phyloP scores from a whole-genome alignment of 2,113 vertebrate species.

The Zingel zingel region DNA sequence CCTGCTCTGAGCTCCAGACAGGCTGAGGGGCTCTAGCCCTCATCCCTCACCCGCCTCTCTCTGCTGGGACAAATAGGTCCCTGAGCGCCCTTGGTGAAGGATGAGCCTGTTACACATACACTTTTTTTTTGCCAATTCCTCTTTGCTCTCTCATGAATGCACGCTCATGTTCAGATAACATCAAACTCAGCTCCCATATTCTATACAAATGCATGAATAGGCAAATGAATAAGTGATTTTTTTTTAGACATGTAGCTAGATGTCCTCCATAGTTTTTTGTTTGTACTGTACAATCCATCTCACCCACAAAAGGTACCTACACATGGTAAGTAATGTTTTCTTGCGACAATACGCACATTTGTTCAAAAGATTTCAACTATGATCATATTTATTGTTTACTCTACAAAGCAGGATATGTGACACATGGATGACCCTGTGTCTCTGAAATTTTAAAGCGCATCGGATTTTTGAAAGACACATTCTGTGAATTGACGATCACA shows the following conservation, averaged over 20 bases:
- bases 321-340: not conserved
- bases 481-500: not conserved
- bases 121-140: constrained; percentile 54
- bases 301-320: not conserved
- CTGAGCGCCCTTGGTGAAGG: constrained; percentile 47
- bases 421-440: not conserved
- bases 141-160: constrained; percentile 54
- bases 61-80: constrained; percentile 68
- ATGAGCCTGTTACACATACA: constrained; percentile 54
- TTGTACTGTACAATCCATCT: not conserved
- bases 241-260: constrained; percentile 6
- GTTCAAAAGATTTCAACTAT: not conserved
- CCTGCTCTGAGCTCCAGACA: constrained; percentile 47
- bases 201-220: not conserved
- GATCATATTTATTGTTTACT: constrained; percentile 3
- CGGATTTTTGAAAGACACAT: not conserved
- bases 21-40: constrained; percentile 34
- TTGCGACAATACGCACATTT: too few species aligned
- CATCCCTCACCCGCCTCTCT: constrained; percentile 62
- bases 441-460: not conserved
- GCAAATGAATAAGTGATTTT: constrained; percentile 7
- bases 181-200: constrained; percentile 7
- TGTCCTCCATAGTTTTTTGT: not conserved
- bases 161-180: constrained; percentile 8
- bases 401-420: constrained; percentile 13